Conservation (phyloP, 2,797 vertebrate genomes). For the Pyrrhura leucotis region DNA sequence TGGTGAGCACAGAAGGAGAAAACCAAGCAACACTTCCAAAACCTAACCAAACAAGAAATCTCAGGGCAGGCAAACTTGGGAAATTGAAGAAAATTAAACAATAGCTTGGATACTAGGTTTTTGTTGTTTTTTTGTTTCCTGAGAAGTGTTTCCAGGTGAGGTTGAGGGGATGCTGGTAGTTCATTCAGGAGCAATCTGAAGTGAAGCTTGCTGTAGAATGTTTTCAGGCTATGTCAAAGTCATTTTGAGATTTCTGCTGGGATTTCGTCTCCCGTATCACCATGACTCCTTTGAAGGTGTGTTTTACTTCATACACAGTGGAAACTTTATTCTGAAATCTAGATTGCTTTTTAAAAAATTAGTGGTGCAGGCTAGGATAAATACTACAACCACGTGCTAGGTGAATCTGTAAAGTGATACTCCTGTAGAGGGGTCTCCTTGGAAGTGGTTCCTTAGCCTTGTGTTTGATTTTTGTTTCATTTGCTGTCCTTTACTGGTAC, state of each 20-base stretch:
- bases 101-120: not conserved
- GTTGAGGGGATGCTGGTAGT: not conserved
- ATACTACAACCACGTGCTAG: not conserved
- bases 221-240: not conserved
- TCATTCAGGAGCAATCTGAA: not conserved
- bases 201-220: not conserved
- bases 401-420: not conserved
- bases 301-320: not conserved
- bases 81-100: not conserved
- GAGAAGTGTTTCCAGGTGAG: not conserved
- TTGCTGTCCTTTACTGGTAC: not conserved
- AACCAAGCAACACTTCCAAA: not conserved
- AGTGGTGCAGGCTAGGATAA: not conserved
- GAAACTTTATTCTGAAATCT: not conserved
- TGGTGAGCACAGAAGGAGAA: not conserved
- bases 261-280: not conserved
- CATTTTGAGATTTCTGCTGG: not conserved
- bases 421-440: not conserved
- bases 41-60: not conserved
- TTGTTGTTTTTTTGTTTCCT: not conserved
- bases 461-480: not conserved
- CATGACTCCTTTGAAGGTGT: not conserved
- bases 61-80: not conserved
- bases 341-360: not conserved
- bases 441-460: not conserved